These are phyloP conservation scores for Megalopta genalis DNA, from an alignment of 1,140 invertebrate species.

Conservation along the genomic window DNA sequence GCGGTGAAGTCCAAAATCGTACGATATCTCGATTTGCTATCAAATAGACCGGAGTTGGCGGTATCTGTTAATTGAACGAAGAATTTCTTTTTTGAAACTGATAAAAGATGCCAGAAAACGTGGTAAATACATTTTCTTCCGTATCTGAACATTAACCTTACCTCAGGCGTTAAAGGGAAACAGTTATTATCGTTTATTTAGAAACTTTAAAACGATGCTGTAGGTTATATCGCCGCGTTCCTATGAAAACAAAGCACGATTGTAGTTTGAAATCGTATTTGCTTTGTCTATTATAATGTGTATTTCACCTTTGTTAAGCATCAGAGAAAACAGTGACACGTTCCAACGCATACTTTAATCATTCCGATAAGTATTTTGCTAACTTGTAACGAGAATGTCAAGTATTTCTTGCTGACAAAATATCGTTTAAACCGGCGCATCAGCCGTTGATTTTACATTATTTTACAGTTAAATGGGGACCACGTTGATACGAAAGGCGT, in stretches of 20 bases:
- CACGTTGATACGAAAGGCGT: conserved; percentile 64
- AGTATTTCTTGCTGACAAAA: not conserved
- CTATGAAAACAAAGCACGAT: conserved; percentile 28
- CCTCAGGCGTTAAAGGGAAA: not conserved
- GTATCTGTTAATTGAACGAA: conserved; percentile 7
- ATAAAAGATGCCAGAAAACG: conserved; percentile 67
- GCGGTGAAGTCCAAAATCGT: conserved; percentile 12
- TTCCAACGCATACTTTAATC: not conserved
- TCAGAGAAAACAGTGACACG: not conserved
- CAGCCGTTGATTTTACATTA: conserved; percentile 1
- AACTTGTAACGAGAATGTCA: not conserved
- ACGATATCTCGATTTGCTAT: conserved; percentile 33
- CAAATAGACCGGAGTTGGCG: conserved; percentile 18
- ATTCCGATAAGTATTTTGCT: not conserved
- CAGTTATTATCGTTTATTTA: not conserved
- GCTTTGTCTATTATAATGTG: conserved; percentile 14
- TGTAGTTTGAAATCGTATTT: not conserved
- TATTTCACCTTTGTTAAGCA: not conserved
- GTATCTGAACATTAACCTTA: not conserved
- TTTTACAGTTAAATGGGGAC: conserved; percentile 70
- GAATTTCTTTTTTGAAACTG: not conserved
- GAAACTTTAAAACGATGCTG: not conserved
- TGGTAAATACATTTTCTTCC: conserved; percentile 57
- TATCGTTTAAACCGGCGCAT: not conserved
- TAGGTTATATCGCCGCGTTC: conserved; percentile 49